Conservation (phyloP, 2,113 vertebrate species). For the Calidris pugnax region DNA sequence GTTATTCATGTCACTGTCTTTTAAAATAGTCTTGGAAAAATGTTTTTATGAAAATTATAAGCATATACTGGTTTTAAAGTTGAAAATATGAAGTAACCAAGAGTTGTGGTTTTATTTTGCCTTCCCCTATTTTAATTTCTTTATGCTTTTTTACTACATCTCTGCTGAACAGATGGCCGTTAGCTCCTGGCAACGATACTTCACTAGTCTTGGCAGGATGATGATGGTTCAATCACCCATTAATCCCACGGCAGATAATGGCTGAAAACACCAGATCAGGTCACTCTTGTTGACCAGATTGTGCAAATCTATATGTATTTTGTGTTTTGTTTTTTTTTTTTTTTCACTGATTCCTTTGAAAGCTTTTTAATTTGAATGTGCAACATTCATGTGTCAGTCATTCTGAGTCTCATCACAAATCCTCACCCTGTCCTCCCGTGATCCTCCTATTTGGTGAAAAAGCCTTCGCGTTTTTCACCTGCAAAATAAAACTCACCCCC, state of each 20-base stretch:
- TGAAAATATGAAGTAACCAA: neutral
- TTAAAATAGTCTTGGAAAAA: neutral
- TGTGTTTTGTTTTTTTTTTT: neutral
- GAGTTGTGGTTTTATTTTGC: neutral
- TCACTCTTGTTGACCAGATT: conserved; percentile 42
- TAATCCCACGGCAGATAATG: conserved; percentile 45
- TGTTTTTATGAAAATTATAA: neutral
- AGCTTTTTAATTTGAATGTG: conserved; percentile 32
- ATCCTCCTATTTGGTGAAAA: conserved; percentile 3
- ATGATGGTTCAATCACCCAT: conserved; percentile 53
- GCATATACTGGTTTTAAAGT: neutral
- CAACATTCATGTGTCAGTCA: neutral
- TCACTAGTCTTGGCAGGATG: conserved; percentile 41
- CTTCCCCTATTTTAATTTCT: neutral
- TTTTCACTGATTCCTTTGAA: neutral
- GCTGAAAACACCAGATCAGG: conserved; percentile 43
- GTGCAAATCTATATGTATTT: neutral
- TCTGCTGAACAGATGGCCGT: conserved; percentile 31
- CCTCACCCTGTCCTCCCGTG: neutral
- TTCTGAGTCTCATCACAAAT: neutral
- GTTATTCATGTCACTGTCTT: neutral
- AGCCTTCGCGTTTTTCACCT: neutral
- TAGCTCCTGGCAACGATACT: conserved; percentile 15
- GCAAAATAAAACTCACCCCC: neutral
- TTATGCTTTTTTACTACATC: conserved; percentile 4